Evolutionary conservation across 2,888 invertebrate genomes (phyloP).

Genomic region (Acleris holmiana): DNA sequence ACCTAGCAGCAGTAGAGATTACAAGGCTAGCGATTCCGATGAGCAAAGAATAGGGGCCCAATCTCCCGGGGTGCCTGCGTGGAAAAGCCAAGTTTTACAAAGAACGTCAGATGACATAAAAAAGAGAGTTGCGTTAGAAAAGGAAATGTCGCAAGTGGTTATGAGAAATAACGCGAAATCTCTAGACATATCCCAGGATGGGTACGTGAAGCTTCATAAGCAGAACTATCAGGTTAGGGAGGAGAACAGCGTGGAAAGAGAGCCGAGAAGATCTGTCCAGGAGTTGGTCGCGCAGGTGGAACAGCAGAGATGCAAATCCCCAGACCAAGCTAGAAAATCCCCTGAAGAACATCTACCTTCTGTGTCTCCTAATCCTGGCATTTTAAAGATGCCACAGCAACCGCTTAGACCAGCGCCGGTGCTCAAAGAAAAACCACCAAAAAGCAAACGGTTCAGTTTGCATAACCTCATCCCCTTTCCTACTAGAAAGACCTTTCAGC

Average conservation of each 20-base stretch:
- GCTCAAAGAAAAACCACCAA: slow-evolving; percentile 77
- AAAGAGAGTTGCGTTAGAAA: slow-evolving; percentile 69
- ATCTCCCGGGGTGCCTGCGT: slow-evolving; percentile 55
- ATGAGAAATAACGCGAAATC: slow-evolving; percentile 61
- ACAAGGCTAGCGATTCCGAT: slow-evolving; percentile 58
- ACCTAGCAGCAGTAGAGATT: slow-evolving; percentile 56
- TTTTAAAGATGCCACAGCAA: slow-evolving; percentile 76
- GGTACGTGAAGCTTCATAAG: slow-evolving; percentile 77
- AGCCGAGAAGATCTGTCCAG: slow-evolving; percentile 84
- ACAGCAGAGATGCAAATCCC: slow-evolving; percentile 71
- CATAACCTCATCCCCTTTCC: slow-evolving; percentile 82
- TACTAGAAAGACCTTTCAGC: slow-evolving; percentile 78
- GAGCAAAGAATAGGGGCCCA: slow-evolving; percentile 52
- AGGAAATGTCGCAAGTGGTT: slow-evolving; percentile 68
- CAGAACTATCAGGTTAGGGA: slow-evolving; percentile 57
- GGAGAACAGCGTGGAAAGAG: slow-evolving; percentile 58
- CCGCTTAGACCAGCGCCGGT: slow-evolving; percentile 76
- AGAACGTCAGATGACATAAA: slow-evolving; percentile 77
- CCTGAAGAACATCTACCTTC: slow-evolving; percentile 54
- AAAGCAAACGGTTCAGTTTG: slow-evolving; percentile 78
- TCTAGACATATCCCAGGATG: slow-evolving; percentile 78
- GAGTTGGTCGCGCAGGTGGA: slow-evolving; percentile 87
- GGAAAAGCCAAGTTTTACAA: slow-evolving; percentile 79
- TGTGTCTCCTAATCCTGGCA: slow-evolving; percentile 52
- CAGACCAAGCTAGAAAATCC: slow-evolving; percentile 65